Evolutionary conservation across 2,888 invertebrate genomes (phyloP).

Genomic region (Phytoseiulus persimilis): DNA sequence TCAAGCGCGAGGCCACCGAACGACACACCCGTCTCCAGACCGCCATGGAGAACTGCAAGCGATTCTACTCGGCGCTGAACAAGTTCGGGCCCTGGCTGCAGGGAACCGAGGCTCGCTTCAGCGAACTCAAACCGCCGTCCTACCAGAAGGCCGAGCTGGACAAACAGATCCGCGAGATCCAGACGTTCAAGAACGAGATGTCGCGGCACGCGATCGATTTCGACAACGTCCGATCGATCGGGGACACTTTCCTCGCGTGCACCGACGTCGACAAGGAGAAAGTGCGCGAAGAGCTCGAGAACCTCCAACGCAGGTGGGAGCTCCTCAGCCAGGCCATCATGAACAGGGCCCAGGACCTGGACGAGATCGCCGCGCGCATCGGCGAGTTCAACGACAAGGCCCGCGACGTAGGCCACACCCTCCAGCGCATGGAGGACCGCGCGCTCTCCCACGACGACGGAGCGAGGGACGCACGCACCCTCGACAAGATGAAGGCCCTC

Average conservation of each 20-base stretch:
- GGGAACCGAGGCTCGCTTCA: constrained; percentile 73
- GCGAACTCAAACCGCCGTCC: constrained; percentile 63
- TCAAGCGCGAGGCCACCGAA: constrained; percentile 77
- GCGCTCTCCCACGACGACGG: constrained; percentile 61
- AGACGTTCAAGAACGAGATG: constrained; percentile 75
- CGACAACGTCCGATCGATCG: constrained; percentile 74
- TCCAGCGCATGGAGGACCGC: constrained; percentile 80
- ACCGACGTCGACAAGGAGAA: constrained; percentile 86
- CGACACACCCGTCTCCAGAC: constrained; percentile 72
- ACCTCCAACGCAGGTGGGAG: constrained; percentile 81
- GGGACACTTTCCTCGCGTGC: constrained; percentile 74
- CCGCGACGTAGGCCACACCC: constrained; percentile 70
- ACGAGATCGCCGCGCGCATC: constrained; percentile 62
- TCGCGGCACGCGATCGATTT: constrained; percentile 89
- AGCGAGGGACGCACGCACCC: constrained; percentile 64
- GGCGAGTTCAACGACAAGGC: constrained; percentile 75
- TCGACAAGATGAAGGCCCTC: constrained; percentile 71
- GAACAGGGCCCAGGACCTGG: constrained; percentile 66
- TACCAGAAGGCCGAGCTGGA: constrained; percentile 78
- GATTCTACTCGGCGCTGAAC: constrained; percentile 76
- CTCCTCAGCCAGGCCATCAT: constrained; percentile 49
- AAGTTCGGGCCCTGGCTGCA: constrained; percentile 78
- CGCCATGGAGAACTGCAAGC: constrained; percentile 77
- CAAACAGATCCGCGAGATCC: constrained; percentile 71
- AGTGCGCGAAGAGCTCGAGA: constrained; percentile 69